A percentile compares a stretch with the other conserved stretches of the same genome.
Conservation (phyloP, 2,113 vertebrate species). For the Nycticorax nycticorax region DNA sequence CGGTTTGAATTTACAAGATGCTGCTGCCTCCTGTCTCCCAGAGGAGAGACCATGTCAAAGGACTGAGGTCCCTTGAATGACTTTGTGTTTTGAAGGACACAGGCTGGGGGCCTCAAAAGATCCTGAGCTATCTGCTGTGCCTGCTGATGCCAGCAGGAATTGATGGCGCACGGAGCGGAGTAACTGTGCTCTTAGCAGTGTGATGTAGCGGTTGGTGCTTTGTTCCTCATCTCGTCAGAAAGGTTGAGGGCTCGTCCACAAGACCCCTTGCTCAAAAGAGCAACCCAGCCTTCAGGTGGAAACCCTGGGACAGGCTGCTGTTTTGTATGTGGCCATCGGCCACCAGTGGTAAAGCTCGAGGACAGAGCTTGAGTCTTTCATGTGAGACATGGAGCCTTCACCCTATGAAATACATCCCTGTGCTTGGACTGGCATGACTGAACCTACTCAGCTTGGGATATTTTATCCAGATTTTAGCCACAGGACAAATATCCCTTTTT, state of each 20-base stretch:
- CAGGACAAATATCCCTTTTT: background rate
- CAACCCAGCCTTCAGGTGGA: background rate
- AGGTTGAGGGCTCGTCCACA: background rate
- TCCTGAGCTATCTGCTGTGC: background rate
- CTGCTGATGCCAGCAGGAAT: background rate
- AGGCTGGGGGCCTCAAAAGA: background rate
- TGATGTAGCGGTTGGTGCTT: background rate
- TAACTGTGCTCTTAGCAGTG: accelerated
- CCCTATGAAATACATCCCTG: background rate
- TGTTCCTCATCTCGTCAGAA: background rate
- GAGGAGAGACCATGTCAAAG: background rate
- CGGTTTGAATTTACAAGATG: background rate
- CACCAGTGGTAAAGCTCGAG: background rate
- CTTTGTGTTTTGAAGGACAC: background rate
- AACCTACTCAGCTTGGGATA: background rate
- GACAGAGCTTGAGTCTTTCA: background rate
- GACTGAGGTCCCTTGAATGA: background rate
- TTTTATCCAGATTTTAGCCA: background rate
- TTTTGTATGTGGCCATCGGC: accelerated
- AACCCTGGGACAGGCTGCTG: background rate
- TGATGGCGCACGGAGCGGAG: background rate
- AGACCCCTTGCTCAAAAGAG: background rate
- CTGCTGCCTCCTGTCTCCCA: background rate
- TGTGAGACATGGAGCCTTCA: background rate
- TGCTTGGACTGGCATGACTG: background rate